Evolutionary conservation across 2,113 vertebrate species (phyloP).

Genomic region (Ardeotis arabs): DNA sequence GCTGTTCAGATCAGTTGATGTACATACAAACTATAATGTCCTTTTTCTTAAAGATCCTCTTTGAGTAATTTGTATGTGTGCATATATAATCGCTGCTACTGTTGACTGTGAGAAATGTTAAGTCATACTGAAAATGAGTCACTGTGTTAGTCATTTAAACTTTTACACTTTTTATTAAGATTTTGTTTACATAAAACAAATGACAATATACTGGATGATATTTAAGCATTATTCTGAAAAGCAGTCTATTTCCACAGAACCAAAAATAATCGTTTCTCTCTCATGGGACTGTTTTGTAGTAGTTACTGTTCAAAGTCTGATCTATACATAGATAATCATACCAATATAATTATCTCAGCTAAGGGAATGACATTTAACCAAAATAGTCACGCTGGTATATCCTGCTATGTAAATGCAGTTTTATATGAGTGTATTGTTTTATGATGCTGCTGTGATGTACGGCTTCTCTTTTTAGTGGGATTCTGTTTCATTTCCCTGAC

Average conservation of each 20-base stretch:
- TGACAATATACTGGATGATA: conserved; percentile 41
- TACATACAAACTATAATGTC: conserved; percentile 3
- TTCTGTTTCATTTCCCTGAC: not conserved
- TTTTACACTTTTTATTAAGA: conserved; percentile 60
- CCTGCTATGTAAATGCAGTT: not conserved
- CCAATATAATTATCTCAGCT: not conserved
- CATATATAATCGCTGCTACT: not conserved
- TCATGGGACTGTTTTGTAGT: conserved; percentile 14
- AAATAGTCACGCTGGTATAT: not conserved
- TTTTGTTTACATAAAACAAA: conserved; percentile 69
- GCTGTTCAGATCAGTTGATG: conserved; percentile 24
- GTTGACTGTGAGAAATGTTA: conserved; percentile 8
- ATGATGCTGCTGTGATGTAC: not conserved
- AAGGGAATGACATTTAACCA: conserved; percentile 2
- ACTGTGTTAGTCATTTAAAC: conserved; percentile 60
- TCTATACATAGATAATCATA: not conserved
- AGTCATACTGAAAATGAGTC: conserved; percentile 52
- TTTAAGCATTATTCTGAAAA: conserved; percentile 33
- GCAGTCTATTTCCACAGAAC: conserved; percentile 4
- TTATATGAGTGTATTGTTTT: not conserved
- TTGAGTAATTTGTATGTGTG: conserved; percentile 27
- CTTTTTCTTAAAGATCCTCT: conserved; percentile 38
- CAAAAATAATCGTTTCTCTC: not conserved
- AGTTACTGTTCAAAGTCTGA: not conserved
- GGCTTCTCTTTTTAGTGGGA: not conserved